Percentiles rank a stretch among this genome's conserved stretches.
Conservation (phyloP, 1,140 invertebrate genomes). For the Lepeophtheirus salmonis region DNA sequence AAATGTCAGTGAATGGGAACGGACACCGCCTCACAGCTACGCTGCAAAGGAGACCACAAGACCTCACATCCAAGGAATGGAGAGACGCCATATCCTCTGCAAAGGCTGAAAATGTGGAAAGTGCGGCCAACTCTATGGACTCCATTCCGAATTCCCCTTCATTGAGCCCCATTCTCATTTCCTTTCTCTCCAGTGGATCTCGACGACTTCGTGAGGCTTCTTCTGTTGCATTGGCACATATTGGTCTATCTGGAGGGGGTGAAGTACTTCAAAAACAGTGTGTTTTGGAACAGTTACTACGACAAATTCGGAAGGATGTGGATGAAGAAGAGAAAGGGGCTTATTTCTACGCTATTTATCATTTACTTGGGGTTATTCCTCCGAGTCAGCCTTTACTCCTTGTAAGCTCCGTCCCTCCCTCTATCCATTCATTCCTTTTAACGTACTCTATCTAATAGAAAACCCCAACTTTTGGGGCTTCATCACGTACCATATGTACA, state of each 20-base stretch:
- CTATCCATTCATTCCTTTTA: not conserved
- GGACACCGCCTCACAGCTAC: too few relatives aligned
- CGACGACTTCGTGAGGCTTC: not conserved
- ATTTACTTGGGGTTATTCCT: not conserved
- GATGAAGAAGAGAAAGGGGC: not conserved
- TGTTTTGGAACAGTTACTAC: not conserved
- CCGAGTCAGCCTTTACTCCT: not conserved
- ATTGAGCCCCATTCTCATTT: not conserved
- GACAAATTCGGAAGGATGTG: not conserved
- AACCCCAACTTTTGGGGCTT: too few relatives aligned
- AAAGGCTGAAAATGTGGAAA: not conserved
- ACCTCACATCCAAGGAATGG: not conserved
- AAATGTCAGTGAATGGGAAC: too few relatives aligned
- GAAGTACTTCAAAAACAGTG: constrained; percentile 1
- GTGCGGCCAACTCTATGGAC: not conserved
- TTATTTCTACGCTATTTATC: constrained; percentile 10
- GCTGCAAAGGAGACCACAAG: too few relatives aligned
- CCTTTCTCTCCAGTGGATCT: not conserved
- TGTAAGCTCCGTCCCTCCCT: too few relatives aligned
- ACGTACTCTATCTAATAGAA: too few relatives aligned
- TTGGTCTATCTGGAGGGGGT: not conserved
- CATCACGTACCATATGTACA: too few relatives aligned
- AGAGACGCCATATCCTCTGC: not conserved
- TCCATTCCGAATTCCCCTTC: not conserved
- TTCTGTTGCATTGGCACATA: not conserved